Conservation (phyloP, 2,113 vertebrate genomes). For the Perca schrenkii region DNA sequence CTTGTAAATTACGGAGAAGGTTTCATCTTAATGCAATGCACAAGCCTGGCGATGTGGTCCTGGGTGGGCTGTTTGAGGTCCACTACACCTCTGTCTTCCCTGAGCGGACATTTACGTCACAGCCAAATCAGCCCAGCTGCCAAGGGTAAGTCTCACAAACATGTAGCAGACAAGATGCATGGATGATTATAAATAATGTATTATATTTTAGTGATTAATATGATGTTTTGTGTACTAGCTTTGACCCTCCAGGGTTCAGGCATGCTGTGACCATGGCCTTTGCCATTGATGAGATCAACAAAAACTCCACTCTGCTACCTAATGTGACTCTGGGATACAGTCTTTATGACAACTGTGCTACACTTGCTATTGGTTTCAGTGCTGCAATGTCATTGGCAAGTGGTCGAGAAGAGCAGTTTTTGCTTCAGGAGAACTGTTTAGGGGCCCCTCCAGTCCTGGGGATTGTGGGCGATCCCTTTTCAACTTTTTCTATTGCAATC, state of each 20-base stretch:
- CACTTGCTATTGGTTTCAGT: constrained; percentile 59
- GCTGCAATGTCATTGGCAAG: constrained; percentile 54
- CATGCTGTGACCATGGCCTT: constrained; percentile 66
- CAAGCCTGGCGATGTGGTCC: constrained; percentile 61
- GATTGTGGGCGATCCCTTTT: constrained; percentile 71
- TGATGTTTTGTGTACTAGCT: constrained; percentile 41
- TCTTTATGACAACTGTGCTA: constrained; percentile 66
- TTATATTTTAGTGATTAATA: neutral
- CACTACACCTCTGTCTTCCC: constrained; percentile 64
- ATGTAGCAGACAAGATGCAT: neutral
- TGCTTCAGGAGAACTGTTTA: constrained; percentile 48
- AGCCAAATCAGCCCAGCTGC: constrained; percentile 58
- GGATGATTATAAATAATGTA: neutral
- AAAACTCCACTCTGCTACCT: constrained; percentile 44
- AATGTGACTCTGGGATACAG: constrained; percentile 68
- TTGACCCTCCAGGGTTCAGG: constrained; percentile 61
- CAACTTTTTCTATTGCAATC: constrained; percentile 69
- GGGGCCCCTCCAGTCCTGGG: constrained; percentile 62
- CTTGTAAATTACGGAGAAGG: constrained; percentile 53
- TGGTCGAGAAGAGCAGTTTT: constrained; percentile 52
- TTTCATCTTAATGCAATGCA: constrained; percentile 67
- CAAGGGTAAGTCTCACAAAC: constrained; percentile 54
- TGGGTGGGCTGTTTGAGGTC: constrained; percentile 71
- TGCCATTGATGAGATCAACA: constrained; percentile 65
- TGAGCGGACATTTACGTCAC: constrained; percentile 56